phyloP scores from a whole-genome alignment of 2,888 invertebrate genomes.

The Dorcus parallelipipedus region DNA sequence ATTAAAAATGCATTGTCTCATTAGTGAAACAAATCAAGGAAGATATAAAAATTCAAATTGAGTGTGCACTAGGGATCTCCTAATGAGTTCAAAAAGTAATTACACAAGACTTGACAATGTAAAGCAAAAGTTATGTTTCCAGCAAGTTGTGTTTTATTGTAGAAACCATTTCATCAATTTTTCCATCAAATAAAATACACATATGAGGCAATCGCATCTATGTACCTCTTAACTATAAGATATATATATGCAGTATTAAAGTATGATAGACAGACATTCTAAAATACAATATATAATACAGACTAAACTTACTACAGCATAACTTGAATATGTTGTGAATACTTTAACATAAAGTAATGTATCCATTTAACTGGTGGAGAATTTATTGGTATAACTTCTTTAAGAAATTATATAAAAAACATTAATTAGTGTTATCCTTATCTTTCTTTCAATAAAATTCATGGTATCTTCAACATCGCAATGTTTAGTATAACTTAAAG shows the following conservation, averaged over 20 bases:
- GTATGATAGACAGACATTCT: conserved; percentile 10
- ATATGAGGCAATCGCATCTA: conserved; percentile 1
- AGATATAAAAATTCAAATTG: too few relatives aligned
- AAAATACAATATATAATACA: conserved; percentile 8
- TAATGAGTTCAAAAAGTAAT: too few relatives aligned
- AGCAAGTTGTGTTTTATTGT: too few relatives aligned
- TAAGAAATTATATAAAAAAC: conserved; percentile 5
- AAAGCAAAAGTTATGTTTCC: too few relatives aligned
- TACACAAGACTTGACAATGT: too few relatives aligned
- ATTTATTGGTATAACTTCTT: conserved; percentile 1
- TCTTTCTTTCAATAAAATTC: background rate
- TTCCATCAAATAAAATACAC: conserved; percentile 12
- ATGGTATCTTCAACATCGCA: too few relatives aligned
- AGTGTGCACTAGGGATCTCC: too few relatives aligned
- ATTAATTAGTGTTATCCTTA: background rate
- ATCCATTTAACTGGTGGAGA: background rate
- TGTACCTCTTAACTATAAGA: conserved; percentile 1
- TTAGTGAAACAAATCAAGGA: too few relatives aligned
- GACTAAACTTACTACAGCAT: background rate
- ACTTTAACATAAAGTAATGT: conserved; percentile 21
- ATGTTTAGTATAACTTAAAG: too few relatives aligned
- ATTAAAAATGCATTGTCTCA: too few relatives aligned
- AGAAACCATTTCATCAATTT: too few relatives aligned
- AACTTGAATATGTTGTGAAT: conserved; percentile 11
- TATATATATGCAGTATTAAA: conserved; percentile 1